Conservation (phyloP, 2,113 vertebrate species). For the Paramormyrops kingsleyae region DNA sequence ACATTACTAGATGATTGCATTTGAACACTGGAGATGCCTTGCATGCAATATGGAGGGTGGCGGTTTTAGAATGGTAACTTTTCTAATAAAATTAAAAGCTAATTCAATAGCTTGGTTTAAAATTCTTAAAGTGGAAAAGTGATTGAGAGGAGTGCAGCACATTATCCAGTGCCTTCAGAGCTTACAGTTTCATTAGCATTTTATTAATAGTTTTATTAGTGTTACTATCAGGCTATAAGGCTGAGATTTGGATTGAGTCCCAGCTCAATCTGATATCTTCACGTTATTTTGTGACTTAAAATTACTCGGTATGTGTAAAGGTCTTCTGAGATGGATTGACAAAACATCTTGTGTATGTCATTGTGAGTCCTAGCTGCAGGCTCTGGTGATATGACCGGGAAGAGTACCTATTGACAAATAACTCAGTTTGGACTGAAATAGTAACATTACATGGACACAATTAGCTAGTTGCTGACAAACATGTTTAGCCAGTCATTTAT, state of each 20-base stretch:
- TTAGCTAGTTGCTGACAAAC: not conserved
- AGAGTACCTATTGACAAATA: not conserved
- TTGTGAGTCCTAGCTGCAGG: not conserved
- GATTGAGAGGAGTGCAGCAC: not conserved
- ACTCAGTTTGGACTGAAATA: not conserved
- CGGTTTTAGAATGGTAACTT: not conserved
- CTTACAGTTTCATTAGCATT: not conserved
- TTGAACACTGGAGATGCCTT: not conserved
- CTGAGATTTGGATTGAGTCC: not conserved
- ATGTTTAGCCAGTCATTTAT: not conserved
- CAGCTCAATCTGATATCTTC: not conserved
- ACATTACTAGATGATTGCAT: not conserved
- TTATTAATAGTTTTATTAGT: not conserved
- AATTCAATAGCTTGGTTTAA: not conserved
- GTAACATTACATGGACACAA: not conserved
- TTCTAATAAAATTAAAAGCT: not conserved
- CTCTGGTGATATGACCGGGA: not conserved
- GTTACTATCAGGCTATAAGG: not conserved
- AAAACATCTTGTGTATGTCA: not conserved
- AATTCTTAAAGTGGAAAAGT: constrained; percentile 6
- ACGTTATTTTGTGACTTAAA: not conserved
- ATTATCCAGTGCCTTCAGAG: not conserved
- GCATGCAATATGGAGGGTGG: not conserved
- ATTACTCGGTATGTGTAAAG: not conserved
- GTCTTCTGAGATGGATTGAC: not conserved